phyloP scores from a whole-genome alignment of 2,888 invertebrate species.

The Sesamia inferens region DNA sequence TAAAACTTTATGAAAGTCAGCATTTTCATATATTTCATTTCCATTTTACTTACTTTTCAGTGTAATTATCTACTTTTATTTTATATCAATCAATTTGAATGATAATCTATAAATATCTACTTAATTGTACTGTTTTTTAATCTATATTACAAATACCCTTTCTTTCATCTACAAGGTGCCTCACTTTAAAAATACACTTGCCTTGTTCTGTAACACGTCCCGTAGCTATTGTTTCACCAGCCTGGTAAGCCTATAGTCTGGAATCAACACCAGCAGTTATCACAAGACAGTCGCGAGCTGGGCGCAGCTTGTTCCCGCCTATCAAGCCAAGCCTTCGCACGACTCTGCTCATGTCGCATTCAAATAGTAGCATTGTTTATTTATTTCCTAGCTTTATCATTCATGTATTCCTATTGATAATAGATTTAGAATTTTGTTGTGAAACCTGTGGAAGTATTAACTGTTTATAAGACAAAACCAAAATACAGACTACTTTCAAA shows the following conservation, averaged over 20 bases:
- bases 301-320: conserved; percentile 49
- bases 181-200: conserved; percentile 31
- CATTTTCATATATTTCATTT: neutral
- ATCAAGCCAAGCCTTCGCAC: conserved; percentile 65
- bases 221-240: conserved; percentile 39
- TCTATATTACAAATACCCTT: neutral
- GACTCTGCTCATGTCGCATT: conserved; percentile 56
- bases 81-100: neutral
- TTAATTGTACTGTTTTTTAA: neutral
- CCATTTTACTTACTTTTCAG: neutral
- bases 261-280: conserved; percentile 29
- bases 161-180: conserved; percentile 3
- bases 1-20: neutral
- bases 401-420: conserved; percentile 43
- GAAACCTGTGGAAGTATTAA: neutral
- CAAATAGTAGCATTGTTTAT: conserved; percentile 58
- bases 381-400: conserved; percentile 40
- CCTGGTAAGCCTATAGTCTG: conserved; percentile 26
- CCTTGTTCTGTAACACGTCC: conserved; percentile 42
- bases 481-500: neutral
- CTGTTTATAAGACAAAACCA: neutral
- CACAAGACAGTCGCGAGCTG: conserved; percentile 27
- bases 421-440: conserved; percentile 17
- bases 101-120: neutral
- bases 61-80: neutral